Evolutionary conservation across 2,888 invertebrate species (phyloP).

Genomic region (Argynnis bischoffii): DNA sequence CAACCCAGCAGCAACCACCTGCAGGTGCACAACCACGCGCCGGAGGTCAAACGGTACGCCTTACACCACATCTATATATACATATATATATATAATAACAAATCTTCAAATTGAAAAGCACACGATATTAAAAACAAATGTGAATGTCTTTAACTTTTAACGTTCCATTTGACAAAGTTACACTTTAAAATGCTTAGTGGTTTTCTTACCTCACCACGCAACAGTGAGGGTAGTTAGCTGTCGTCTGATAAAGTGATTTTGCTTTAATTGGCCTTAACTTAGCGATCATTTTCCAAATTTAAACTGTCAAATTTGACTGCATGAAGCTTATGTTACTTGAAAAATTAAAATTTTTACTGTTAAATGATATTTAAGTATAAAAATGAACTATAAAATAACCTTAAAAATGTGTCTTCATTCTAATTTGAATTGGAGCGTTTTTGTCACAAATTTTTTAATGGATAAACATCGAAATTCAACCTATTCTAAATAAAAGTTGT

Average conservation of each 20-base stretch:
- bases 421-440: too few relatives aligned
- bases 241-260: not conserved
- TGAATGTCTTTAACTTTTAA: too few relatives aligned
- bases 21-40: constrained; percentile 45
- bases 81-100: not conserved
- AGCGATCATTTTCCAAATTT: constrained; percentile 7
- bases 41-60: constrained; percentile 66
- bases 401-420: too few relatives aligned
- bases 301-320: not conserved
- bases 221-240: constrained; percentile 9
- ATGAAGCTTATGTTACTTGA: constrained; percentile 19
- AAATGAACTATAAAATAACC: too few relatives aligned
- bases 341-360: not conserved
- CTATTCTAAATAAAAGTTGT: too few relatives aligned
- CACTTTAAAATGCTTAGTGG: constrained; percentile 4
- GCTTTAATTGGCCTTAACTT: constrained; percentile 17
- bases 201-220: constrained; percentile 15
- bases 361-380: too few relatives aligned
- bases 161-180: not conserved
- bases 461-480: too few relatives aligned
- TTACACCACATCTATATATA: too few relatives aligned
- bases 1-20: constrained; percentile 42
- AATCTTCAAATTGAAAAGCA: too few relatives aligned
- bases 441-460: too few relatives aligned
- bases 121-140: too few relatives aligned